These are phyloP conservation scores for Oegoconia quadripuncta DNA, from an alignment of 2,888 invertebrate species.

Conservation along the genomic window DNA sequence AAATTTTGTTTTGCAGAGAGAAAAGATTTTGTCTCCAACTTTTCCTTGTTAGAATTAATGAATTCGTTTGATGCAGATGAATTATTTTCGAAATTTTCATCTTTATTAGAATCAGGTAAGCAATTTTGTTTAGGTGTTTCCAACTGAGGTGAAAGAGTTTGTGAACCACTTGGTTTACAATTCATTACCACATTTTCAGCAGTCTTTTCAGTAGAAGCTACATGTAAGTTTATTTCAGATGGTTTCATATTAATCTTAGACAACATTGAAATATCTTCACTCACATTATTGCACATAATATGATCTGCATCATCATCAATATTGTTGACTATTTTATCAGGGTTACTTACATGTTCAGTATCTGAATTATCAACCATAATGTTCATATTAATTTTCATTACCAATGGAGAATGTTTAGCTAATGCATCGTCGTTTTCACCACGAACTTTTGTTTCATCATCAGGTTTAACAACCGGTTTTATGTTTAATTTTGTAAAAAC, in stretches of 20 bases:
- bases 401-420: slow-evolving; percentile 59
- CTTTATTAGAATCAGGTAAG: slow-evolving; percentile 20
- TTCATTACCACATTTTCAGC: slow-evolving; percentile 14
- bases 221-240: slow-evolving; percentile 32
- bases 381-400: slow-evolving; percentile 73
- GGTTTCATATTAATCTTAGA: slow-evolving; percentile 62
- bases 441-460: slow-evolving; percentile 36
- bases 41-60: slow-evolving; percentile 5
- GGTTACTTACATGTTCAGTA: slow-evolving; percentile 33
- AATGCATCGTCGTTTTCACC: slow-evolving; percentile 42
- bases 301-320: slow-evolving; percentile 34
- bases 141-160: background rate
- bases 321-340: slow-evolving; percentile 30
- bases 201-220: slow-evolving; percentile 19
- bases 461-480: slow-evolving; percentile 72
- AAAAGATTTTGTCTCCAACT: background rate
- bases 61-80: too few relatives aligned
- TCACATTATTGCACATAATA: slow-evolving; percentile 45
- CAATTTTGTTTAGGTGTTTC: slow-evolving; percentile 28
- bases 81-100: slow-evolving; percentile 5
- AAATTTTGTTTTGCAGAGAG: too few relatives aligned
- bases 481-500: slow-evolving; percentile 68
- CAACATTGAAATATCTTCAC: slow-evolving; percentile 32
- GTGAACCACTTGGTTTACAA: slow-evolving; percentile 12
- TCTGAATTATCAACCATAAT: slow-evolving; percentile 45